These are phyloP conservation scores for Enteromius radiatus DNA, from an alignment of 2,797 vertebrate species.

Conservation along the genomic window DNA sequence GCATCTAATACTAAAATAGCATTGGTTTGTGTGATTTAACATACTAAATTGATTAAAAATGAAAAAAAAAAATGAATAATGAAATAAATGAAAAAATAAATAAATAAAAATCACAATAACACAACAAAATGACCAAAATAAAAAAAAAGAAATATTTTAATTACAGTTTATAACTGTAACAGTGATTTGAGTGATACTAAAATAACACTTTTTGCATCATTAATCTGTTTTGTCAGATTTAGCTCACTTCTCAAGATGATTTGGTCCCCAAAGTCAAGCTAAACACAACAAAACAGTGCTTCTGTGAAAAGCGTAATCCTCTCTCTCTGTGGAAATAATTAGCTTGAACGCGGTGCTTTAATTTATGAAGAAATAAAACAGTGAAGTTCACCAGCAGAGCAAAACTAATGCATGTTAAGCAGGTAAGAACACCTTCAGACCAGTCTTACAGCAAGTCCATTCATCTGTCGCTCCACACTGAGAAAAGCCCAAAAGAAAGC, in stretches of 20 bases:
- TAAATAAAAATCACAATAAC: not conserved
- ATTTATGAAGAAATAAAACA: conserved; percentile 33
- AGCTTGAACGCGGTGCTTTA: conserved; percentile 23
- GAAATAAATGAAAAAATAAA: no score
- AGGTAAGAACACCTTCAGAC: conserved; percentile 18
- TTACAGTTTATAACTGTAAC: not conserved
- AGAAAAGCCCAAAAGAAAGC: not conserved
- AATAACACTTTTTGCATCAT: conserved; percentile 7
- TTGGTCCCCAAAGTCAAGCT: not conserved
- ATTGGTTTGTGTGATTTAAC: no score
- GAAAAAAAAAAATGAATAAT: no score
- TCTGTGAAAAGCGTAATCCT: not conserved
- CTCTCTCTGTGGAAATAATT: conserved; percentile 27
- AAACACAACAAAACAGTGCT: not conserved
- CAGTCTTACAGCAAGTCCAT: not conserved
- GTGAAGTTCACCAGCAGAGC: conserved; percentile 5
- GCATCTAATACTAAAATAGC: not conserved
- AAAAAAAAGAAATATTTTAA: not conserved
- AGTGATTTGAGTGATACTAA: not conserved
- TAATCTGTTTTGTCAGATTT: not conserved
- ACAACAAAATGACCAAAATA: not conserved
- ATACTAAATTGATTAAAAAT: no score
- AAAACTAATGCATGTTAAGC: conserved; percentile 35
- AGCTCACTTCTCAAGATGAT: conserved; percentile 18
- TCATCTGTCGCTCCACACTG: not conserved